Evolutionary conservation across 2,888 invertebrate genomes (phyloP).

Genomic region (Bellardia pandia): DNA sequence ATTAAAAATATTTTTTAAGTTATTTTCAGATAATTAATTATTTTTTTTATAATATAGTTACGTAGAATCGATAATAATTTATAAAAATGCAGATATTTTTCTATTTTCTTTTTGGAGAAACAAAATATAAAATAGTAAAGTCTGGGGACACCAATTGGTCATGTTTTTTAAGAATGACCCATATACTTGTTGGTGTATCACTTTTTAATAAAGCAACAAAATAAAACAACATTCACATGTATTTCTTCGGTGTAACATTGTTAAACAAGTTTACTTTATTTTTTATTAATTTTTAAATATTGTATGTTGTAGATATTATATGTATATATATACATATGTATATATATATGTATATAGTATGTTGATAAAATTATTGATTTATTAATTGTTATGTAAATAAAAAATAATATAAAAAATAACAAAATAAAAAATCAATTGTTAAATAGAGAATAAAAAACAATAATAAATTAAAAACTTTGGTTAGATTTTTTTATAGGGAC

Average conservation of each 20-base stretch:
- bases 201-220: neutral
- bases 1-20: no score
- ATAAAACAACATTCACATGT: constrained; percentile 30
- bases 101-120: no score
- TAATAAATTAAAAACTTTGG: constrained; percentile 61
- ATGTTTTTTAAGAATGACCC: no score
- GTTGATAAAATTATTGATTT: constrained; percentile 26
- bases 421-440: constrained; percentile 42
- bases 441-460: constrained; percentile 18
- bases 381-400: constrained; percentile 20
- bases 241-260: constrained; percentile 44
- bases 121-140: no score
- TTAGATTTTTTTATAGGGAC: constrained; percentile 51
- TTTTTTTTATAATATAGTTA: no score
- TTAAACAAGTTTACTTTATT: constrained; percentile 65
- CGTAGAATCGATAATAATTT: no score
- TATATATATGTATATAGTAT: constrained; percentile 34
- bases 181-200: no score
- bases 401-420: constrained; percentile 44
- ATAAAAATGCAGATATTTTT: no score
- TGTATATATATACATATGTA: neutral
- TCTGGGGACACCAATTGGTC: no score
- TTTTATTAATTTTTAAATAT: constrained; percentile 32
- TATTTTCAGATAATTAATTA: no score
- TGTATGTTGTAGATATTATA: constrained; percentile 26